phyloP scores from a whole-genome alignment of 2,888 invertebrate genomes.

The Toxonevra muliebris region DNA sequence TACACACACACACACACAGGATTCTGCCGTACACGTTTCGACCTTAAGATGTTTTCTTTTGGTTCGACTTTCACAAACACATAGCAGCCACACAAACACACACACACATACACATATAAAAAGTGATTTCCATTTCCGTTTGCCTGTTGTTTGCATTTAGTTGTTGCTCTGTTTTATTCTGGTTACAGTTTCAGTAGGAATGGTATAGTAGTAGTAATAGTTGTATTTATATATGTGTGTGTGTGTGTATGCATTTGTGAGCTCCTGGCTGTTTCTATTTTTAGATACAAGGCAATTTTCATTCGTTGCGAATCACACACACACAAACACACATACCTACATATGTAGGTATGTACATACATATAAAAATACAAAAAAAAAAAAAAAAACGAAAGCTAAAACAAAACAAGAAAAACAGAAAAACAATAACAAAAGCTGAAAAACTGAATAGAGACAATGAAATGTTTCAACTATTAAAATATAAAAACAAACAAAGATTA shows the following conservation, averaged over 20 bases:
- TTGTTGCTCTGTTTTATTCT: too few relatives aligned
- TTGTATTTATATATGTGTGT: not conserved
- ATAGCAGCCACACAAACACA: not conserved
- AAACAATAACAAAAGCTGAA: too few relatives aligned
- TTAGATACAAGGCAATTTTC: slow-evolving; percentile 14
- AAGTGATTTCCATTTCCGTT: not conserved
- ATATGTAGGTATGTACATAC: too few relatives aligned
- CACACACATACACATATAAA: not conserved
- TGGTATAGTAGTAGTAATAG: too few relatives aligned
- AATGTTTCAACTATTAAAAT: too few relatives aligned
- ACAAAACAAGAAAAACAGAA: slow-evolving; percentile 3
- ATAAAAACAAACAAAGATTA: too few relatives aligned
- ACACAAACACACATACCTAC: not conserved
- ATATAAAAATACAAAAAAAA: not conserved
- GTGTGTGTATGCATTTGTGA: slow-evolving; percentile 4
- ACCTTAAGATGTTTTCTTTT: too few relatives aligned
- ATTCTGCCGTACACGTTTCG: too few relatives aligned
- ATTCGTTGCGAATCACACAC: not conserved
- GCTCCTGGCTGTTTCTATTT: slow-evolving; percentile 31
- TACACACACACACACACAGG: too few relatives aligned
- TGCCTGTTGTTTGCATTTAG: not conserved
- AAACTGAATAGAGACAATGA: too few relatives aligned
- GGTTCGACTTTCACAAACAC: slow-evolving; percentile 4
- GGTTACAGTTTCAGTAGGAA: too few relatives aligned
- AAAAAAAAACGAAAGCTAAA: not conserved